Percentiles rank a stretch among this genome's conserved stretches.
Conservation (phyloP, 2,113 vertebrate species). For the Calcarius ornatus region DNA sequence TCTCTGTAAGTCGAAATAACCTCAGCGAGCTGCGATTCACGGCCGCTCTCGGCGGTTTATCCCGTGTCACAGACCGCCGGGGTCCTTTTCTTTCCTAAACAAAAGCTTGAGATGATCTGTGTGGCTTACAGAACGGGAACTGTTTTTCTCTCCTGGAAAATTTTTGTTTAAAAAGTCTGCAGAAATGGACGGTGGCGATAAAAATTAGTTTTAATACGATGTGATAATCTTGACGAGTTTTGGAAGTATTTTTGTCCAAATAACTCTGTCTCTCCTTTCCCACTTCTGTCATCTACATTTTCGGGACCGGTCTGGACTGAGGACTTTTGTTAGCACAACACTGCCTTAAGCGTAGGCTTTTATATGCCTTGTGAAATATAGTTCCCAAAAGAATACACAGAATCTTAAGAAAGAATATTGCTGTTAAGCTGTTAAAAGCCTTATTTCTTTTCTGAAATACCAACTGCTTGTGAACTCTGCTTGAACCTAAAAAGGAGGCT, state of each 20-base stretch:
- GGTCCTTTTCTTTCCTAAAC: conserved; percentile 13
- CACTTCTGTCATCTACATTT: neutral
- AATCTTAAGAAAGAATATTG: conserved; percentile 68
- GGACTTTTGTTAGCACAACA: conserved; percentile 30
- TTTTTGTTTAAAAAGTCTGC: neutral
- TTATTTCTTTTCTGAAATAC: conserved; percentile 81
- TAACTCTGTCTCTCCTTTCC: neutral
- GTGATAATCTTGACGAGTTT: neutral
- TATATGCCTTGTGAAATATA: conserved; percentile 44
- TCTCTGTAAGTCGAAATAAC: neutral
- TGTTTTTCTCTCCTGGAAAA: neutral
- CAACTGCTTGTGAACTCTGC: conserved; percentile 86
- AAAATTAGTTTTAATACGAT: neutral
- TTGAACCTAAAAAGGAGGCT: conserved; percentile 83
- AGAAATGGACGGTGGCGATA: neutral
- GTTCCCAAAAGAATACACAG: conserved; percentile 46
- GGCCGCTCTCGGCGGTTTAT: neutral
- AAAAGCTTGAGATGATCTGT: conserved; percentile 9
- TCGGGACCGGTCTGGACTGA: neutral
- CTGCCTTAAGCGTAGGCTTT: conserved; percentile 13
- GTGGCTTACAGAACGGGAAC: neutral
- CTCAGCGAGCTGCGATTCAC: neutral
- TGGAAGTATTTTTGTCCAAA: conserved; percentile 19
- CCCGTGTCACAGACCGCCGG: neutral
- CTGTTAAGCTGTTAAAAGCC: conserved; percentile 68